Percentiles rank a stretch among this genome's conserved stretches.
Evolutionary conservation across 2,888 invertebrate species (phyloP).

Genomic region (Antheraea assamensis): DNA sequence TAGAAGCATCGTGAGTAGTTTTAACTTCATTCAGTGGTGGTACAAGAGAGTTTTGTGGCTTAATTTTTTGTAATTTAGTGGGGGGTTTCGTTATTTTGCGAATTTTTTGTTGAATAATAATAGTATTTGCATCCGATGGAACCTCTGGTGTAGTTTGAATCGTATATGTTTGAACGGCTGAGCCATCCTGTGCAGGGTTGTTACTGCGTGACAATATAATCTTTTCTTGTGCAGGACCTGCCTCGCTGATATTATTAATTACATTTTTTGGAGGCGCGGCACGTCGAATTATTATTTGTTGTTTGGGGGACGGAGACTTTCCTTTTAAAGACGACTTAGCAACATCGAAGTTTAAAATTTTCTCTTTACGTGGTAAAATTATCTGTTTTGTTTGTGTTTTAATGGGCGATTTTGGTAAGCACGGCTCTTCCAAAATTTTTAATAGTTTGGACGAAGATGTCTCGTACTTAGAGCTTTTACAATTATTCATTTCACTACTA

Average conservation of each 20-base stretch:
- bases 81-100: constrained; percentile 63
- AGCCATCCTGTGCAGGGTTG: constrained; percentile 57
- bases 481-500: constrained; percentile 45
- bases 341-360: constrained; percentile 74
- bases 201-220: constrained; percentile 67
- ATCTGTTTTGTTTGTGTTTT: constrained; percentile 56
- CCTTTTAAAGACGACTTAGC: constrained; percentile 60
- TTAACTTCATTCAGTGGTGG: constrained; percentile 53
- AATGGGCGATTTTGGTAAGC: constrained; percentile 51
- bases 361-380: constrained; percentile 65
- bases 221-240: constrained; percentile 61
- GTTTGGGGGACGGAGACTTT: constrained; percentile 63
- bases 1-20: constrained; percentile 35
- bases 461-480: constrained; percentile 55
- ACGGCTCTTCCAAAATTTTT: constrained; percentile 81
- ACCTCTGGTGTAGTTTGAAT: constrained; percentile 66
- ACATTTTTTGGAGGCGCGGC: constrained; percentile 59
- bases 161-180: constrained; percentile 71
- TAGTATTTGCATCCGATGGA: constrained; percentile 60
- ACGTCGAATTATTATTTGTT: constrained; percentile 75
- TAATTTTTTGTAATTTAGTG: constrained; percentile 64
- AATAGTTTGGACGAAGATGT: constrained; percentile 80
- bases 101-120: constrained; percentile 70
- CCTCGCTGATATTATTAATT: constrained; percentile 62
- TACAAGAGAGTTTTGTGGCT: constrained; percentile 59